phyloP scores from a whole-genome alignment of 1,140 invertebrate genomes.

The Brachystomella parvula region DNA sequence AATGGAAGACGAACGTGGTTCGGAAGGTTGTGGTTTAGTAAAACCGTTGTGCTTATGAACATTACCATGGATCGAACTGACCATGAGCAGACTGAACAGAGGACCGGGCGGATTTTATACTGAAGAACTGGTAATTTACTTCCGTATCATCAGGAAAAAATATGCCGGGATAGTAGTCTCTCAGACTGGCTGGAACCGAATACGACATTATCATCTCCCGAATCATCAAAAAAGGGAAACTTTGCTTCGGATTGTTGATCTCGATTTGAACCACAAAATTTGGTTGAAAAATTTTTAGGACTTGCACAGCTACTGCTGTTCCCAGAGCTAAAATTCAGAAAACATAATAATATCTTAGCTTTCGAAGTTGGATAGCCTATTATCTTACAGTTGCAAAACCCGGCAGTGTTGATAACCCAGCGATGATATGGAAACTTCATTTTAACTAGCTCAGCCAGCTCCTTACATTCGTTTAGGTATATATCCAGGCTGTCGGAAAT shows the following conservation, averaged over 20 bases:
- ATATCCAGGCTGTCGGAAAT: conserved; percentile 37
- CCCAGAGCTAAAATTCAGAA: conserved; percentile 39
- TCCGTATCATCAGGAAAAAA: too few relatives aligned
- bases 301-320: conserved; percentile 40
- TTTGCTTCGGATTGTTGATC: conserved; percentile 33
- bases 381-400: conserved; percentile 40
- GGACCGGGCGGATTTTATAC: too few relatives aligned
- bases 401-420: conserved; percentile 45
- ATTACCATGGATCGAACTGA: too few relatives aligned
- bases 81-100: too few relatives aligned
- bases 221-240: conserved; percentile 37
- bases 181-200: too few relatives aligned
- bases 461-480: conserved; percentile 41
- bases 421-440: conserved; percentile 31
- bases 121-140: too few relatives aligned
- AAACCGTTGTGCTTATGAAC: too few relatives aligned
- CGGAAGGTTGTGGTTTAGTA: too few relatives aligned
- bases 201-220: too few relatives aligned
- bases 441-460: conserved; percentile 21
- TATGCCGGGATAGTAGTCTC: too few relatives aligned
- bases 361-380: conserved; percentile 1
- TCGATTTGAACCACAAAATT: conserved; percentile 41
- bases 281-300: conserved; percentile 39
- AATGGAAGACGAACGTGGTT: too few relatives aligned
- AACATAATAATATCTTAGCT: background rate